Evolutionary conservation across 1,140 invertebrate species (phyloP).

Genomic region (Drosophila melanica): DNA sequence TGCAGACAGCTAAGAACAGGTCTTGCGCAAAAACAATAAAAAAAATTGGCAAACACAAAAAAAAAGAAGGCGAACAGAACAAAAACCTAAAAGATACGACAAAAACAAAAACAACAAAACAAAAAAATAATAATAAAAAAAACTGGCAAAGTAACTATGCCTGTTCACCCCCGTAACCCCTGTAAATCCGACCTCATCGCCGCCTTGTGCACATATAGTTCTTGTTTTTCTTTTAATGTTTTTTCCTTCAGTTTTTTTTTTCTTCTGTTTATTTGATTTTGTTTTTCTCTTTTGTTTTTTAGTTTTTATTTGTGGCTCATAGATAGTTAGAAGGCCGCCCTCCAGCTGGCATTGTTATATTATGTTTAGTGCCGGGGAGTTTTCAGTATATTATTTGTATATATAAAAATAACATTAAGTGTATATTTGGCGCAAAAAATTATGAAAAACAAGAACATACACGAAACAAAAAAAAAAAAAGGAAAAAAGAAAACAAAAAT

Average conservation of each 20-base stretch:
- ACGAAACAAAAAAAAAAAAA: slow-evolving; percentile 20
- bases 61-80: slow-evolving; percentile 1
- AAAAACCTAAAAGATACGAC: slow-evolving; percentile 15
- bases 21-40: background rate
- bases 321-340: slow-evolving; percentile 1
- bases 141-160: slow-evolving; percentile 27
- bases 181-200: background rate
- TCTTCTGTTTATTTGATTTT: background rate
- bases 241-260: too few relatives aligned
- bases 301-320: background rate
- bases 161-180: background rate
- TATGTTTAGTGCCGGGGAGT: slow-evolving; percentile 1
- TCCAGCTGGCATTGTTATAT: slow-evolving; percentile 22
- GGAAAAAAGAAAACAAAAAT: slow-evolving; percentile 27
- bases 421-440: slow-evolving; percentile 61
- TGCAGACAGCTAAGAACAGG: slow-evolving; percentile 1
- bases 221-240: slow-evolving; percentile 3
- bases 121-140: too few relatives aligned
- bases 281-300: background rate
- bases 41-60: background rate
- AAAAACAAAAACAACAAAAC: too few relatives aligned
- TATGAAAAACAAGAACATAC: slow-evolving; percentile 67
- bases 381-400: background rate
- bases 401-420: slow-evolving; percentile 61
- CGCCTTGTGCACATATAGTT: slow-evolving; percentile 2